Evolutionary conservation across 1,140 invertebrate species (phyloP).

Genomic region (Lutraria rhynchaena): DNA sequence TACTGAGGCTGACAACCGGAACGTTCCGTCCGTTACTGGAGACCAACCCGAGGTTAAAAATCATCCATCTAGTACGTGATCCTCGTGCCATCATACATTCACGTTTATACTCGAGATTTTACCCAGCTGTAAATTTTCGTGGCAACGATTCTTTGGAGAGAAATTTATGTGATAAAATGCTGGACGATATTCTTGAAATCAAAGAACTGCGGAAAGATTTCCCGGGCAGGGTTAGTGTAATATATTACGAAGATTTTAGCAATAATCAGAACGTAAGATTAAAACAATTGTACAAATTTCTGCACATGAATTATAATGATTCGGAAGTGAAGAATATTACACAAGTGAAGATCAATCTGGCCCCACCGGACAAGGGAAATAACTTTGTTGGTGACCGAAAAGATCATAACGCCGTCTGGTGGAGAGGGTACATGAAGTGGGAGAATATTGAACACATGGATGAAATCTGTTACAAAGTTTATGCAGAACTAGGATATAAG

Average conservation of each 20-base stretch:
- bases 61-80: constrained; percentile 51
- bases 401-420: constrained; percentile 31
- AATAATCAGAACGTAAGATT: constrained; percentile 23
- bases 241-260: constrained; percentile 49
- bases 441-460: constrained; percentile 7
- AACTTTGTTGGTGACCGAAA: constrained; percentile 29
- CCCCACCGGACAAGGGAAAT: constrained; percentile 45
- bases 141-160: constrained; percentile 14
- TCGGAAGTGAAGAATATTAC: not conserved
- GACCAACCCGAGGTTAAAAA: constrained; percentile 36
- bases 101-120: constrained; percentile 38
- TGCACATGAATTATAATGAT: constrained; percentile 12
- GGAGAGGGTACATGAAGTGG: constrained; percentile 38
- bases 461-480: not conserved
- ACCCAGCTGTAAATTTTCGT: not conserved
- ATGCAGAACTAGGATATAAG: constrained; percentile 28
- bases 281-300: constrained; percentile 28
- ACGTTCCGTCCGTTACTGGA: constrained; percentile 26
- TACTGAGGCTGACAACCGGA: constrained; percentile 24
- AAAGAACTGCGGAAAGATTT: constrained; percentile 4
- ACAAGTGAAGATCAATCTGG: constrained; percentile 19
- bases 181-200: constrained; percentile 8
- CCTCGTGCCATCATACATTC: constrained; percentile 54
- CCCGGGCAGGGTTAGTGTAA: constrained; percentile 20
- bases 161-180: constrained; percentile 53